Percentiles rank a stretch among this genome's conserved stretches.
Evolutionary conservation across 2,113 vertebrate genomes (phyloP).

Genomic region (Oncorhynchus masou): DNA sequence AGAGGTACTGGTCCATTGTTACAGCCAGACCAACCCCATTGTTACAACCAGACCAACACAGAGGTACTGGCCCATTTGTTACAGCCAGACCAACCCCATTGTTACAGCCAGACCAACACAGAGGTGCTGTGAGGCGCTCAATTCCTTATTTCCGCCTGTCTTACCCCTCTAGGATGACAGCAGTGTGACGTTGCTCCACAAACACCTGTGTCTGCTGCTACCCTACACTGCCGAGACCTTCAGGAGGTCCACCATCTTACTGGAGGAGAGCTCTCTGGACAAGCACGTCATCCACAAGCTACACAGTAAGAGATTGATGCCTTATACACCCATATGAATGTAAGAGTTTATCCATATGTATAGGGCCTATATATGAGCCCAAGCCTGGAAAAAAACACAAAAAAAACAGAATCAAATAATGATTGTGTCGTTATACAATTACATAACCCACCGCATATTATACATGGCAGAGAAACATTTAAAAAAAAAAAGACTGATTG

Average conservation of each 20-base stretch:
- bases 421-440: too few species aligned
- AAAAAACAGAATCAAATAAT: too few species aligned
- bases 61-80: constrained; percentile 72
- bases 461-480: too few species aligned
- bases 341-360: too few species aligned
- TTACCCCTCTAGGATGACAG: constrained; percentile 65
- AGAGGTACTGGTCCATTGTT: too few species aligned
- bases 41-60: too few species aligned
- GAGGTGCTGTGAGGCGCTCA: background rate
- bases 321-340: too few species aligned
- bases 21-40: constrained; percentile 29
- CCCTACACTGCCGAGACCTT: constrained; percentile 78
- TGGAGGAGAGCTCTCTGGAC: constrained; percentile 74
- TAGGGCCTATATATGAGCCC: too few species aligned
- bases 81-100: constrained; percentile 58
- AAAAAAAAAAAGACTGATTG: too few species aligned
- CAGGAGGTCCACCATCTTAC: constrained; percentile 68
- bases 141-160: background rate
- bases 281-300: constrained; percentile 75
- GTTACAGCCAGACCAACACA: constrained; percentile 46
- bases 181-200: constrained; percentile 73
- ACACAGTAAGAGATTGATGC: constrained; percentile 54
- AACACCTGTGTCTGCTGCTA: constrained; percentile 76
- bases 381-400: too few species aligned
- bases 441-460: too few species aligned